These are phyloP conservation scores for Alectoris magna DNA, from an alignment of 2,797 vertebrate genomes.

Conservation along the genomic window DNA sequence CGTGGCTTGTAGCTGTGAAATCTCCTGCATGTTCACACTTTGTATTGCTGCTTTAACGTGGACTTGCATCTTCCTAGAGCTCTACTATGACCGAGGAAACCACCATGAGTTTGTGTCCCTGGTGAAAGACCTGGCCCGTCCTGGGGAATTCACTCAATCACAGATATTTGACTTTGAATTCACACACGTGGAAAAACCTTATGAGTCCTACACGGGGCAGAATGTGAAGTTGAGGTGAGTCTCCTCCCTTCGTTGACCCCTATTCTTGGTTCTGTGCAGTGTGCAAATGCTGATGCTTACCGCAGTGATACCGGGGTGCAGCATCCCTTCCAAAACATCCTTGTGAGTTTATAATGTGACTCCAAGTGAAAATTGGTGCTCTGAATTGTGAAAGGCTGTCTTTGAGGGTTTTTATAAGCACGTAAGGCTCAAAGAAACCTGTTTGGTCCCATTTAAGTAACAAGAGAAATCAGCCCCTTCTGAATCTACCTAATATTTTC, in stretches of 20 bases:
- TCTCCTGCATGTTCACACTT: not conserved
- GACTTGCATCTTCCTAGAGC: slow-evolving; percentile 79
- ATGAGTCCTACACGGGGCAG: slow-evolving; percentile 98
- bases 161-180: slow-evolving; percentile 99
- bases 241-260: not conserved
- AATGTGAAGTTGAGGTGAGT: slow-evolving; percentile 95
- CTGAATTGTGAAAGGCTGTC: not conserved
- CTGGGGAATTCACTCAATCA: slow-evolving; percentile 94
- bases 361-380: not conserved
- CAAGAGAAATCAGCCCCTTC: not conserved
- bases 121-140: slow-evolving; percentile 96
- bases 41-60: not conserved
- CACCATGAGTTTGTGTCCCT: slow-evolving; percentile 98
- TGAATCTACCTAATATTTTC: not conserved
- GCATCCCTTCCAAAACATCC: not conserved
- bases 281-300: not conserved
- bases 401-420: not conserved
- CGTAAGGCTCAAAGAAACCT: not conserved
- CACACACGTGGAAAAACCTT: slow-evolving; percentile 98
- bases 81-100: slow-evolving; percentile 98
- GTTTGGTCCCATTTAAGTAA: not conserved
- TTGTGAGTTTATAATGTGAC: not conserved
- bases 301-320: not conserved
- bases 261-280: not conserved
- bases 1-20: not conserved